Percentiles rank a stretch among this genome's conserved stretches.
phyloP scores from a whole-genome alignment of 92 coral and sea anemone genomes.

The Plumapathes pennacea region DNA sequence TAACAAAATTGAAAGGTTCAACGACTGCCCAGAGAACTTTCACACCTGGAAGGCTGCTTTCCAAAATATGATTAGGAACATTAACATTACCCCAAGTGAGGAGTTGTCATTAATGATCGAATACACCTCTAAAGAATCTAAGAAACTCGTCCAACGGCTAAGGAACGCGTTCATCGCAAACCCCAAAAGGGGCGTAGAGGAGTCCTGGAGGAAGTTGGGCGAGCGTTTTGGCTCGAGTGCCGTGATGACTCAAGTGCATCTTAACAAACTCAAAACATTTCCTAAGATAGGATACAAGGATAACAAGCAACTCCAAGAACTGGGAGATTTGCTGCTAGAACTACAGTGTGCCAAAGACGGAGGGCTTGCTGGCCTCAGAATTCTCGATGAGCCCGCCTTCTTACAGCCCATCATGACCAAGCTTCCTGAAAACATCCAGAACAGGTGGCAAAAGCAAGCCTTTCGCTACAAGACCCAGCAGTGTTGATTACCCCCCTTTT shows the following conservation, averaged over 20 bases:
- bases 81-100: conserved; percentile 18
- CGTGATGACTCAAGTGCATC: conserved; percentile 1
- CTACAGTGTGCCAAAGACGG: conserved; percentile 54
- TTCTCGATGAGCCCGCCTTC: conserved; percentile 45
- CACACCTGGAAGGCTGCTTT: conserved; percentile 39
- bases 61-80: neutral
- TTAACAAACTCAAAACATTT: conserved; percentile 7
- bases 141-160: conserved; percentile 11
- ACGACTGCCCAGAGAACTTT: conserved; percentile 56
- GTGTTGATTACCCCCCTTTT: conserved; percentile 52
- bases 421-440: conserved; percentile 43
- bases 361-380: conserved; percentile 30
- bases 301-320: conserved; percentile 28
- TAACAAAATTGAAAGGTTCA: conserved; percentile 53
- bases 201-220: conserved; percentile 8
- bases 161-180: conserved; percentile 6
- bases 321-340: conserved; percentile 49
- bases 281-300: neutral
- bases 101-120: neutral
- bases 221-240: conserved; percentile 12
- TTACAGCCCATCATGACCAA: conserved; percentile 31
- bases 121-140: conserved; percentile 8
- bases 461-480: conserved; percentile 15
- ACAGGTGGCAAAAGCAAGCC: conserved; percentile 68
- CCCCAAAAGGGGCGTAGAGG: neutral